phyloP scores from a whole-genome alignment of 1,140 invertebrate species.

The Camponotus vicinus region DNA sequence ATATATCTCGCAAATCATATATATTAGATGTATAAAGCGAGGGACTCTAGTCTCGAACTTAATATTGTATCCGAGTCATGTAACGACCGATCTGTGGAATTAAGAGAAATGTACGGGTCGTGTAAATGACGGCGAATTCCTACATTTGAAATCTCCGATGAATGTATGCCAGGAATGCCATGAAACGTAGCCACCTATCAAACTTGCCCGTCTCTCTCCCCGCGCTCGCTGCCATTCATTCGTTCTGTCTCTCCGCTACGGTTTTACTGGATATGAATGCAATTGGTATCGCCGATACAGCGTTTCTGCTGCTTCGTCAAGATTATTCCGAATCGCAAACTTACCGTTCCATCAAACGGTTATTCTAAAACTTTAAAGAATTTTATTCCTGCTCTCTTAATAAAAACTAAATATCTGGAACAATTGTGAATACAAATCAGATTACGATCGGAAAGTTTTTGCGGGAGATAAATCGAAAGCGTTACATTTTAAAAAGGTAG shows the following conservation, averaged over 20 bases:
- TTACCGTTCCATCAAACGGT: neutral
- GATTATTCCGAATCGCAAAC: slow-evolving; percentile 31
- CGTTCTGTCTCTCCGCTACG: slow-evolving; percentile 41
- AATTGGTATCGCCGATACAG: slow-evolving; percentile 44
- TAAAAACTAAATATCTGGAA: neutral
- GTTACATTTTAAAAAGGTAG: neutral
- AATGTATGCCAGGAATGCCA: slow-evolving; percentile 58
- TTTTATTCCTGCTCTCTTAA: neutral
- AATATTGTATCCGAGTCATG: neutral
- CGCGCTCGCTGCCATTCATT: slow-evolving; percentile 43
- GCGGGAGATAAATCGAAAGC: neutral
- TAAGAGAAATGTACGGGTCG: slow-evolving; percentile 51
- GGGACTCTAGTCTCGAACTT: neutral
- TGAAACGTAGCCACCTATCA: slow-evolving; percentile 57
- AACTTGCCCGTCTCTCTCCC: slow-evolving; percentile 49
- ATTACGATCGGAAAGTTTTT: neutral
- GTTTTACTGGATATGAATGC: slow-evolving; percentile 49
- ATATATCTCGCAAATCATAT: neutral
- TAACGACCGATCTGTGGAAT: slow-evolving; percentile 24
- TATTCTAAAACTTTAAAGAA: neutral
- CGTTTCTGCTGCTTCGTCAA: slow-evolving; percentile 13
- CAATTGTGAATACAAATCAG: neutral
- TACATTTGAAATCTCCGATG: slow-evolving; percentile 61
- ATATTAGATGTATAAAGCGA: neutral
- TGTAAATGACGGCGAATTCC: slow-evolving; percentile 59